A percentile compares a stretch with the other conserved stretches of the same genome.
phyloP scores from a whole-genome alignment of 2,113 vertebrate species.

The Antechinus flavipes region DNA sequence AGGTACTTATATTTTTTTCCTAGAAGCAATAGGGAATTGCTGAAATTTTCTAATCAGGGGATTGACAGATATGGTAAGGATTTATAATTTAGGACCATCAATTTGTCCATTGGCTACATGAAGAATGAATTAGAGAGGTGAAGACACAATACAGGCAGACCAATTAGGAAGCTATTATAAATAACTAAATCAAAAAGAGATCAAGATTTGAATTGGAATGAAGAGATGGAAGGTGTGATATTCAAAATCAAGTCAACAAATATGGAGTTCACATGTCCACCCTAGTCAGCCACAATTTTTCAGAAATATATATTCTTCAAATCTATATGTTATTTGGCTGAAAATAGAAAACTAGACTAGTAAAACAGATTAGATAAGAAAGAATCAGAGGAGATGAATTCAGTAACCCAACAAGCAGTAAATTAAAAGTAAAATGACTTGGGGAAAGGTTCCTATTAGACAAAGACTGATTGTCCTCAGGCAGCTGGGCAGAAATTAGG shows the following conservation, averaged over 20 bases:
- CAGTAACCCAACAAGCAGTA: background rate
- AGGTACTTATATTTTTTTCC: background rate
- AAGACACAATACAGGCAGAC: background rate
- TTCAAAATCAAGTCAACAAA: slow-evolving; percentile 47
- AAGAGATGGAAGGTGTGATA: background rate
- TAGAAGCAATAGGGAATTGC: background rate
- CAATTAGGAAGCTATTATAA: background rate
- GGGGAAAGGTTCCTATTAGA: background rate
- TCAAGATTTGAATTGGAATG: background rate
- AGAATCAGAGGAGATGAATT: background rate
- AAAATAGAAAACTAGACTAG: background rate
- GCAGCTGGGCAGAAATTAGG: background rate
- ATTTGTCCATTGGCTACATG: background rate
- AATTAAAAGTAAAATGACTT: background rate
- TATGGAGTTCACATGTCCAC: background rate
- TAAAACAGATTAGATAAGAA: background rate
- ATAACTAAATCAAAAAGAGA: background rate
- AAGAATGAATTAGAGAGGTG: background rate
- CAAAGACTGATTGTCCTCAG: background rate
- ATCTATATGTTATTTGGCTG: background rate
- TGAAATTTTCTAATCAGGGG: background rate
- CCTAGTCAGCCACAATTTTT: background rate
- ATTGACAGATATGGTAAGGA: background rate
- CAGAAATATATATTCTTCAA: background rate
- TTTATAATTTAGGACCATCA: background rate